phyloP scores from a whole-genome alignment of 2,113 vertebrate species.

The Smithornis capensis region DNA sequence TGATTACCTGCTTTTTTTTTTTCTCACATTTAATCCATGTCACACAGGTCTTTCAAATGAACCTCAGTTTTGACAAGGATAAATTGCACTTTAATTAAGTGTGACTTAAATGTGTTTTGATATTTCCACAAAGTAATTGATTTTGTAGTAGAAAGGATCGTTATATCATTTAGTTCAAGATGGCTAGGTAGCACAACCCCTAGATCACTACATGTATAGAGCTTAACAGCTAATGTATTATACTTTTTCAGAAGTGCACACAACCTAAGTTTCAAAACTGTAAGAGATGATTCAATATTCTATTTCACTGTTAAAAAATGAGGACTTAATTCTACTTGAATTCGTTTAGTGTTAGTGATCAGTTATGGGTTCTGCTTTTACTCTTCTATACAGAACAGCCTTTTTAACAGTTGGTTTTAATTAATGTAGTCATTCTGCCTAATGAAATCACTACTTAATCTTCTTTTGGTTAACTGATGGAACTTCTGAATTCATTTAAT shows the following conservation, averaged over 20 bases:
- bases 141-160: neutral
- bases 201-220: neutral
- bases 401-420: neutral
- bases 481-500: neutral
- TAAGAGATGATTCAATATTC: neutral
- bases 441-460: neutral
- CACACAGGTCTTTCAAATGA: neutral
- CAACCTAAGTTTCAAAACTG: neutral
- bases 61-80: neutral
- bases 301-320: neutral
- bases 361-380: neutral
- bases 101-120: neutral
- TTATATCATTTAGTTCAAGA: neutral
- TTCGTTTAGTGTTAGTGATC: neutral
- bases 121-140: neutral
- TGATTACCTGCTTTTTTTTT: neutral
- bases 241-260: neutral
- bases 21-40: neutral
- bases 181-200: neutral
- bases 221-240: neutral
- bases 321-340: neutral
- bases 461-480: neutral
- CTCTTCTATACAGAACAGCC: neutral
- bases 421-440: neutral
- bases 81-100: neutral